Conservation (phyloP, 2,797 vertebrate genomes). For the Tinamus major region DNA sequence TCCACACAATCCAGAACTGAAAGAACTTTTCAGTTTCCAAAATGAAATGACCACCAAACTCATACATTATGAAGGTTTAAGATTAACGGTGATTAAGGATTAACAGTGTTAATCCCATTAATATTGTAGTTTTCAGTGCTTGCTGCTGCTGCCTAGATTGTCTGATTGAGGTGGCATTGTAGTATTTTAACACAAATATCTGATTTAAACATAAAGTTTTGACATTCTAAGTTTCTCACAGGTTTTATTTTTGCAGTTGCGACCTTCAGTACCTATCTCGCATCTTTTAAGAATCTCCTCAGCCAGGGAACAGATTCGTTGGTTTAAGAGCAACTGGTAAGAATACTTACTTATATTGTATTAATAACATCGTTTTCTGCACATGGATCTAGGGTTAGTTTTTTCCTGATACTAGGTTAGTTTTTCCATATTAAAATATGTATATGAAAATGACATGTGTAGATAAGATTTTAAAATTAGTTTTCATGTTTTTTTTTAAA, state of each 20-base stretch:
- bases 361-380: background rate
- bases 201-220: constrained; percentile 21
- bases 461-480: background rate
- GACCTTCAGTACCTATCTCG: constrained; percentile 53
- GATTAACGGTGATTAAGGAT: background rate
- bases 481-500: background rate
- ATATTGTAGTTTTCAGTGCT: background rate
- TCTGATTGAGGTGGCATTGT: constrained; percentile 11
- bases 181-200: constrained; percentile 8
- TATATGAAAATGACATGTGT: background rate
- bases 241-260: constrained; percentile 78
- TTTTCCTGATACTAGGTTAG: background rate
- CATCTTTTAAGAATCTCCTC: constrained; percentile 68
- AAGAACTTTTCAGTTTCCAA: constrained; percentile 40
- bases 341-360: constrained; percentile 25
- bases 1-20: constrained; percentile 49
- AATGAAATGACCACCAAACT: constrained; percentile 34
- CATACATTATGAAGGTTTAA: background rate
- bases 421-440: background rate
- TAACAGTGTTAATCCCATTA: constrained; percentile 42
- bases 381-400: background rate
- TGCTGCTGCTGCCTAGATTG: background rate
- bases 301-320: constrained; percentile 35
- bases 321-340: constrained; percentile 75
- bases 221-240: constrained; percentile 68